Percentiles rank a stretch among this genome's conserved stretches.
phyloP scores from a whole-genome alignment of 2,797 vertebrate species.

The Rhinoraja longicauda region DNA sequence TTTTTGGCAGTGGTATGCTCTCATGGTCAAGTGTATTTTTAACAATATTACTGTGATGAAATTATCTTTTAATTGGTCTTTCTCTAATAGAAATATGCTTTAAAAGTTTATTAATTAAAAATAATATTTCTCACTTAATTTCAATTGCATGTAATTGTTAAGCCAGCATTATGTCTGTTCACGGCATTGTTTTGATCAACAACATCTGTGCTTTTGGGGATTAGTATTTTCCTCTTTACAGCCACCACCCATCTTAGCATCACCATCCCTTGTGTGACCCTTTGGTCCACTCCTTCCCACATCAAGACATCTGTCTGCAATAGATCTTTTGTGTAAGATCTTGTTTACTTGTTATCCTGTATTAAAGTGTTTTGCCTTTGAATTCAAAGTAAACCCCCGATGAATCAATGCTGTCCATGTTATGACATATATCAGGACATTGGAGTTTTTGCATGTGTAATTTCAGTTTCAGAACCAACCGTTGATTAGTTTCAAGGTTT shows the following conservation, averaged over 20 bases:
- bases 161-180: background rate
- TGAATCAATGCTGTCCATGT: background rate
- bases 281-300: background rate
- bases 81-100: background rate
- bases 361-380: background rate
- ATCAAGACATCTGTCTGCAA: slow-evolving; percentile 7
- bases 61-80: background rate
- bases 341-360: background rate
- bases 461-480: background rate
- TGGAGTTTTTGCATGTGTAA: background rate
- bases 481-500: background rate
- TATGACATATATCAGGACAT: background rate
- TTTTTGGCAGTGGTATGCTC: background rate
- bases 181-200: background rate
- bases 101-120: background rate
- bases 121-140: background rate
- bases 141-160: slow-evolving; percentile 22
- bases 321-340: background rate
- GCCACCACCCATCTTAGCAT: no score
- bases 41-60: background rate
- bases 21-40: background rate
- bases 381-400: background rate
- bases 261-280: background rate
- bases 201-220: slow-evolving; percentile 14
- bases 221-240: background rate